phyloP scores from a whole-genome alignment of 2,113 vertebrate species.

The Coryphaenoides rupestris region DNA sequence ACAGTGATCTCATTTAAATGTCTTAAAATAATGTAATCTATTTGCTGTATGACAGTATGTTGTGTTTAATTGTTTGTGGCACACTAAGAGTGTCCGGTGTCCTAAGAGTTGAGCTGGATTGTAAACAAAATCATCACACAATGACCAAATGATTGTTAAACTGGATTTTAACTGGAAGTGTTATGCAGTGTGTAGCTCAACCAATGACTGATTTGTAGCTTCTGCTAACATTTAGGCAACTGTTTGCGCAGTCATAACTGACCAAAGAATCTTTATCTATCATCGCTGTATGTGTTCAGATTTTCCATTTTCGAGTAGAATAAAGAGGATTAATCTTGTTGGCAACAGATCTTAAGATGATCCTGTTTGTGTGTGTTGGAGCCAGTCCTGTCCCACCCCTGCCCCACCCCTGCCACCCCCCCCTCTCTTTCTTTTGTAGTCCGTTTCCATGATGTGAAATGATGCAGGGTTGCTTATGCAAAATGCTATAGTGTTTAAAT shows the following conservation, averaged over 20 bases:
- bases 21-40: not conserved
- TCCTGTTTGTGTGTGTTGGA: not conserved
- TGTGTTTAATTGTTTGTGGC: not conserved
- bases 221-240: conserved; percentile 14
- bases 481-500: too few species aligned
- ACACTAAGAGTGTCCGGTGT: too few species aligned
- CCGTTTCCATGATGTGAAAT: too few species aligned
- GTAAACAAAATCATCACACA: not conserved
- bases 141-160: not conserved
- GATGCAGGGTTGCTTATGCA: too few species aligned
- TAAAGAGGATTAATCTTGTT: not conserved
- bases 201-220: conserved; percentile 26
- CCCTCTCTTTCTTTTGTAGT: too few species aligned
- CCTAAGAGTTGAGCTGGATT: too few species aligned
- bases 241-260: conserved; percentile 32
- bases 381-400: not conserved
- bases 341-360: not conserved
- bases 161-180: not conserved
- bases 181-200: conserved; percentile 33
- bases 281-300: not conserved
- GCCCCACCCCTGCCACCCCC: too few species aligned
- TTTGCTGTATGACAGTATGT: not conserved
- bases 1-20: not conserved
- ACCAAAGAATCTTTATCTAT: conserved; percentile 46
- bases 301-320: not conserved